phyloP scores from a whole-genome alignment of 1,140 invertebrate genomes.

The Ceratosolen fusciceps region DNA sequence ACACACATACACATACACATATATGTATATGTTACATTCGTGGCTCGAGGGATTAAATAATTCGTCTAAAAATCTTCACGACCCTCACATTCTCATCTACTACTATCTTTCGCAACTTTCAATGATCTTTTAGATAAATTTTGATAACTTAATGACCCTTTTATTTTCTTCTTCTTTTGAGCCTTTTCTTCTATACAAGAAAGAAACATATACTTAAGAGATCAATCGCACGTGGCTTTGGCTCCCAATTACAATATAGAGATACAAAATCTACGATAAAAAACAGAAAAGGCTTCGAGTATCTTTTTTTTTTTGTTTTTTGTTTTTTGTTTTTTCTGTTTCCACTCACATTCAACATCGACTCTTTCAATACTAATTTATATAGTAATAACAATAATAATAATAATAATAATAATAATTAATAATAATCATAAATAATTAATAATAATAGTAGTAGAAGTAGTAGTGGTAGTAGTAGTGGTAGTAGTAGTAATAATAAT shows the following conservation, averaged over 20 bases:
- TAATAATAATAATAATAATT: too few relatives aligned
- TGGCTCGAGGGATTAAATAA: background rate
- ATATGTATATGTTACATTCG: too few relatives aligned
- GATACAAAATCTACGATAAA: conserved; percentile 72
- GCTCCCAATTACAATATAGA: conserved; percentile 55
- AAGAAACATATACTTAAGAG: background rate
- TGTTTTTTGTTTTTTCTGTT: too few relatives aligned
- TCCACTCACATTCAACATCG: conserved; percentile 65
- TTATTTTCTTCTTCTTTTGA: too few relatives aligned
- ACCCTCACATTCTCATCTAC: background rate
- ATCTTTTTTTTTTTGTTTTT: too few relatives aligned
- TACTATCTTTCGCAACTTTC: conserved; percentile 31
- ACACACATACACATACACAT: too few relatives aligned
- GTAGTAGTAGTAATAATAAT: too few relatives aligned
- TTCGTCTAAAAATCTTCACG: conserved; percentile 25
- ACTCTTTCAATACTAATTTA: conserved; percentile 57
- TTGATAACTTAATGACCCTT: background rate
- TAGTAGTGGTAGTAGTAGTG: too few relatives aligned
- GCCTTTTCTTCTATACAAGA: conserved; percentile 6
- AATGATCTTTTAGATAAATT: conserved; percentile 4
- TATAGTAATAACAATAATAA: conserved; percentile 38
- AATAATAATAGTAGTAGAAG: too few relatives aligned
- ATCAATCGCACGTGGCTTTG: background rate
- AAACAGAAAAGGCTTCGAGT: conserved; percentile 69
- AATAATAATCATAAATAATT: too few relatives aligned